A percentile compares a stretch with the other conserved stretches of the same genome.
These are phyloP conservation scores for Eutolmus rufibarbis DNA, from an alignment of 2,888 invertebrate genomes.

Conservation along the genomic window DNA sequence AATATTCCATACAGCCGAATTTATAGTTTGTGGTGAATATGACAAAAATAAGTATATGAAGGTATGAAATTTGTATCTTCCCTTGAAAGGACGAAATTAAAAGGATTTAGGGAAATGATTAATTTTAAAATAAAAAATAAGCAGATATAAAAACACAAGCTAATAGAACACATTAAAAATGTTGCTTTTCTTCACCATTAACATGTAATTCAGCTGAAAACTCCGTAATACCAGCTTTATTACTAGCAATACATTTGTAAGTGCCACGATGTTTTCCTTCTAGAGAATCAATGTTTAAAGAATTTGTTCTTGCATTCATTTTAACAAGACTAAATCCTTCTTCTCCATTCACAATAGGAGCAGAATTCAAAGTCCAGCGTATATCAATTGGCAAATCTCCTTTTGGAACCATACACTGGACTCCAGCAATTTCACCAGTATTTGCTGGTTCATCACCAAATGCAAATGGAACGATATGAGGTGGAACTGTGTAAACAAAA, in stretches of 20 bases:
- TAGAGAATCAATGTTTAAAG: constrained; percentile 76
- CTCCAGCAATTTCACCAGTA: constrained; percentile 78
- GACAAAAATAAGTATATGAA: too few species aligned
- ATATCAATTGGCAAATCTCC: constrained; percentile 82
- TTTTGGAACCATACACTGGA: constrained; percentile 78
- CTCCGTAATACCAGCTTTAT: constrained; percentile 72
- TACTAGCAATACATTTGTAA: constrained; percentile 76
- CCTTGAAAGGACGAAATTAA: not conserved
- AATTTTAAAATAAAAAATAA: constrained; percentile 5
- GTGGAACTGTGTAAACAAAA: constrained; percentile 66
- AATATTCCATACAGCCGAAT: too few species aligned
- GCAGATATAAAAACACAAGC: not conserved
- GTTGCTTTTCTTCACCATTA: constrained; percentile 67
- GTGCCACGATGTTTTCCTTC: constrained; percentile 76
- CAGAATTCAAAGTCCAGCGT: constrained; percentile 77
- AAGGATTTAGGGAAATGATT: not conserved
- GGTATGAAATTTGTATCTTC: too few species aligned
- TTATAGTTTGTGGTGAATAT: not conserved
- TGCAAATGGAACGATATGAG: constrained; percentile 78
- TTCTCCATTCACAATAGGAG: constrained; percentile 65
- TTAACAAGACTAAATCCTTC: constrained; percentile 68
- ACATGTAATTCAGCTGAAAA: constrained; percentile 73
- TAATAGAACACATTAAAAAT: not conserved
- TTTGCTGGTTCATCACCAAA: constrained; percentile 81
- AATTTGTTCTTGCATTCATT: constrained; percentile 72